Base-by-base conservation (phyloP, 2,797 vertebrate species). In the Aeoliscus strigatus region DNA sequence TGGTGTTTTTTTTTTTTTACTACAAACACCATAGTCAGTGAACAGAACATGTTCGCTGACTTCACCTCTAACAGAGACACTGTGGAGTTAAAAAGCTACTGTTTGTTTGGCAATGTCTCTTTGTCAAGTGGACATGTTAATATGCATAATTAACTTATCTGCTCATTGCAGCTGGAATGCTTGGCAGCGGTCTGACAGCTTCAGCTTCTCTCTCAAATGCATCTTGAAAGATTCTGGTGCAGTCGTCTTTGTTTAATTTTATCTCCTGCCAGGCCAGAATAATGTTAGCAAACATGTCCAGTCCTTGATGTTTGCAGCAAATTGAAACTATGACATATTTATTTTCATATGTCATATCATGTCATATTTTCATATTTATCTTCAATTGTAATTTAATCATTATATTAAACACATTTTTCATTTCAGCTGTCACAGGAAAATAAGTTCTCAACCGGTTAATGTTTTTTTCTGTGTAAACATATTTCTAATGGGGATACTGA, bases 71-170 rank as follows among this genome's bases (percentile, higher is more conserved):
- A 21, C 18, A 48, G 39, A 34, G 39, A 66, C 34, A 43, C 39
- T 56, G 51, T 51, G 48, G 51, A 75, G 77, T 21, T 21, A 21
- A 70, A 51, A 42, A 72, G 40, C 41, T 24, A 52, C 38, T 52
- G 57, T 42, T 53, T 66, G 36, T 64, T 39, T 73, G 64, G 59
- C 60, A 69, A 54, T 45, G 62, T 62, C 27, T 41, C 42, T 65
- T 49, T 69, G 42, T 63, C 67, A 49, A 61, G 18, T 57, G 75
- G 66, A 74, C 58, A 67, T 82, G 71, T 75, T 83, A 80, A 86
- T 83, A 77, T 81, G 70, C 68, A 78, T 79, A 84, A 84, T 86
- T 82, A 87, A 84, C 66, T 79, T 82, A 86, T 88, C 77, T 75
- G 59, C 57, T 69, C 60, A 62, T 69, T 70, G 70, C 85, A 84